Evolutionary conservation across 1,140 invertebrate species (phyloP), one percentile per base, ranked within the genome.

Genomic region (Nephotettix cincticeps): DNA sequence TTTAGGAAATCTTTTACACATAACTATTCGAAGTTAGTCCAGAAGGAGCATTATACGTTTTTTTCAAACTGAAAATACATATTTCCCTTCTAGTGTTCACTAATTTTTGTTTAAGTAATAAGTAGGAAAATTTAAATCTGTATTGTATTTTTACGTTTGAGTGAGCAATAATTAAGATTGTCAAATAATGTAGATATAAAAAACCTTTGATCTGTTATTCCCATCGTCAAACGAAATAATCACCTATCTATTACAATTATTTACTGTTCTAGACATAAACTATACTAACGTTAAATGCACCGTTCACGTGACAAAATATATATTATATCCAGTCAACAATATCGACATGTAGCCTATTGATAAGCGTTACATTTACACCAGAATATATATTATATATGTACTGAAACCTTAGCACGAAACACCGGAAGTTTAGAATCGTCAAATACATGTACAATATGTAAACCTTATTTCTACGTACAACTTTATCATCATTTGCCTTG

Each of bases 331-430:
- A 51, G 6, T 51, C 21, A 51, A 51, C 47, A 51, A 51, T 51
- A 51, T 51, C 47, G 47, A 51, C 47, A 51, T 51, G 47, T 51
- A 51, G 47, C 47, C 47, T 6, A n/a, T 51, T 51, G 47, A 51
- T 51, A 51, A 51, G 47, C 47, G n/a, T 51, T 51, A 51, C 47
- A 51, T 51, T 51, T 6, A 51, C 47, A 51, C 47, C 3, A 23
- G 21, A n/a, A 51, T 23, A 51, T 51, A 23, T n/a, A n/a, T n/a
- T 11, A 51, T 51, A 51, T 51, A 9, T 9, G n/a, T n/a, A 51
- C 6, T 19, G 3, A 23, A n/a, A n/a, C 4, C 17, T n/a, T 51
- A 6, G n/a, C 47, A 36, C 32, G 32, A 51, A n/a, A 51, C 47
- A 4, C n/a, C 9, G 40, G 40, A 51, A n/a, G 17, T 51, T 51